Conservation (phyloP, 2,888 invertebrate species). For the Pogonocherus hispidulus region DNA sequence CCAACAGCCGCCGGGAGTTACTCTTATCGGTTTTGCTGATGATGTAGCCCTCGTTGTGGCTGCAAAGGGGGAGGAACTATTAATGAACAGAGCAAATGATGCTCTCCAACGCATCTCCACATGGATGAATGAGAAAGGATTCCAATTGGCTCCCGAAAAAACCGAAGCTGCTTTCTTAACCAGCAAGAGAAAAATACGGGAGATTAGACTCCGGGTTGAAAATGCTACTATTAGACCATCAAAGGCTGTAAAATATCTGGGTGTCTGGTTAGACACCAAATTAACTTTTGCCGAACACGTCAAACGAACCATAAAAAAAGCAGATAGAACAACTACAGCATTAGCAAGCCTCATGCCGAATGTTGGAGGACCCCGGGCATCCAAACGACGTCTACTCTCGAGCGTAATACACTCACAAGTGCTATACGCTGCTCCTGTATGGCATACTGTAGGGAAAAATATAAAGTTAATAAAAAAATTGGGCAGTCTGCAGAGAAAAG, state of each 20-base stretch:
- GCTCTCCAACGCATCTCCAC: background rate
- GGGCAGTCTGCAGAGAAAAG: conserved; percentile 2
- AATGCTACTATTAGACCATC: background rate
- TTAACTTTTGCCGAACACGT: conserved; percentile 5
- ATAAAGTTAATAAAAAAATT: conserved; percentile 14
- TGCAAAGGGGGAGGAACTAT: background rate
- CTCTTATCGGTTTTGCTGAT: background rate
- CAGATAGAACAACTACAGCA: background rate
- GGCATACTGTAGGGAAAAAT: conserved; percentile 6
- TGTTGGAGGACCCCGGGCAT: conserved; percentile 19
- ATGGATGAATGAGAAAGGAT: background rate
- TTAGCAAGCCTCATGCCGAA: conserved; percentile 1
- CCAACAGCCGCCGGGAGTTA: background rate
- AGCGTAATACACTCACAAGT: conserved; percentile 22
- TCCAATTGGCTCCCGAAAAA: conserved; percentile 7
- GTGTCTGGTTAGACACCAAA: conserved; percentile 11
- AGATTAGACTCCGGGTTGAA: background rate
- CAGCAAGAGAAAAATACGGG: conserved; percentile 1
- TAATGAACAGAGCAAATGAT: background rate
- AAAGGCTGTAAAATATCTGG: conserved; percentile 16
- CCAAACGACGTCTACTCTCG: conserved; percentile 14
- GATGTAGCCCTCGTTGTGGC: background rate
- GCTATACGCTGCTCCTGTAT: conserved; percentile 14
- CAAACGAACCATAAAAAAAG: background rate
- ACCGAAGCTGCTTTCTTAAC: conserved; percentile 15